Conservation (phyloP, 2,888 invertebrate species). For the Periphyllus acericola region DNA sequence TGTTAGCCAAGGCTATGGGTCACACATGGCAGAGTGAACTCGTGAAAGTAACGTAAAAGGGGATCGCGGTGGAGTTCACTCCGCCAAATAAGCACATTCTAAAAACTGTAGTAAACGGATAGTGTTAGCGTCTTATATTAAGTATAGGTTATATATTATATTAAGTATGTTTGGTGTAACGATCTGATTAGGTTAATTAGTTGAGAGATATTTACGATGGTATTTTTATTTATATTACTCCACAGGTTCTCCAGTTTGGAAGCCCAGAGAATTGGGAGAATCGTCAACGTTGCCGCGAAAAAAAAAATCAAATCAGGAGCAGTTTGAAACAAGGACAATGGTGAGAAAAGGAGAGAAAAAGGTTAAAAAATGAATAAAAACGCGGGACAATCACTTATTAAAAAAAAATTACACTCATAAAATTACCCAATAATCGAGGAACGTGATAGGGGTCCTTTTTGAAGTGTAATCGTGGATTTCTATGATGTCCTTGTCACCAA, state of each 20-base stretch:
- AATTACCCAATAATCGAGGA: slow-evolving; percentile 24
- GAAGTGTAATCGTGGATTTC: slow-evolving; percentile 8
- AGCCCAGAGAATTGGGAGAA: slow-evolving; percentile 86
- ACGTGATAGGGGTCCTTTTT: slow-evolving; percentile 35
- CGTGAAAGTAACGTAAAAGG: slow-evolving; percentile 19
- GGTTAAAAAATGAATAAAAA: slow-evolving; percentile 59
- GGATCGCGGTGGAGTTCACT: slow-evolving; percentile 42
- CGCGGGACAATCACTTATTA: slow-evolving; percentile 46
- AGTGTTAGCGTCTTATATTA: slow-evolving; percentile 36
- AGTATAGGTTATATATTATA: not conserved
- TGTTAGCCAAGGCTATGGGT: slow-evolving; percentile 54
- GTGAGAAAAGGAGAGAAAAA: slow-evolving; percentile 64
- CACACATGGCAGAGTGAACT: slow-evolving; percentile 56
- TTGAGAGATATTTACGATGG: slow-evolving; percentile 57
- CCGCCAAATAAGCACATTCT: slow-evolving; percentile 31
- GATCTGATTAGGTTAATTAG: slow-evolving; percentile 7
- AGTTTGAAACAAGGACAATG: slow-evolving; percentile 64
- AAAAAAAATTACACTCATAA: slow-evolving; percentile 25
- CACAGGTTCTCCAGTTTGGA: slow-evolving; percentile 98
- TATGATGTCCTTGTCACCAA: slow-evolving; percentile 32
- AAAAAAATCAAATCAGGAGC: slow-evolving; percentile 67
- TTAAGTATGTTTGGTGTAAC: slow-evolving; percentile 34
- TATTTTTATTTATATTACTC: slow-evolving; percentile 62
- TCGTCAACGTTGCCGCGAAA: slow-evolving; percentile 75
- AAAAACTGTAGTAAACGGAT: slow-evolving; percentile 18